Base-by-base conservation (phyloP, 1,140 invertebrate genomes). In the Oscheius sp. region DNA sequence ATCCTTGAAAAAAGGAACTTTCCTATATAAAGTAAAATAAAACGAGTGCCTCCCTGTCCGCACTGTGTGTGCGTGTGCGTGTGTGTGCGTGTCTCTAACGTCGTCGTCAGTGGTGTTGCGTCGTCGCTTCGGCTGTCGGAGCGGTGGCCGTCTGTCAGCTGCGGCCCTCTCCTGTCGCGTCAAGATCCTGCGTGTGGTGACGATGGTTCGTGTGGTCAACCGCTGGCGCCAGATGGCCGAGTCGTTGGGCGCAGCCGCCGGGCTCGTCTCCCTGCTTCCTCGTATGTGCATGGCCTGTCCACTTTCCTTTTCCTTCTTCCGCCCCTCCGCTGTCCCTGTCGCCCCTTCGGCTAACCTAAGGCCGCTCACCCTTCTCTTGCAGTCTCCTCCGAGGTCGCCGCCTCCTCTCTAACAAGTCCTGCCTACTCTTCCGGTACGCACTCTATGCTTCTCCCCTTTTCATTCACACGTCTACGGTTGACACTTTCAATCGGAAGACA, bases 161-260 rank as follows among this genome's bases (percentile, higher is more conserved):
- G 76, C 76, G 7, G 80, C 79, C 23, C 18, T 80, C 18, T 75
- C 81, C 2, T 73, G 68, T 15, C 52, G 82, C 2, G 68, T 82
- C n/a, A 77, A 79, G 26, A 68, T 82, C 26, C 79, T 81, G 29
- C 82, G 82, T 45, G 81, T 82, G 28, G 61, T 82, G 23, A 75
- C 84, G 42, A 73, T 79, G 71, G 80, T 82, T 1, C 74, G 79
- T 38, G 82, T 83, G 18, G 68, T 82, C 0, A 80, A 75, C 62
- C 78, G 80, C 28, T 77, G 73, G 73, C 71, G 70, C 36, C 35
- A 70, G 3, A 31, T 76, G 73, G 66, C 45, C 1, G 65, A 31
- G 26, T 31, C 49, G 34, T 38, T 74, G n/a, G 65, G 65, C 10
- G 70, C 70, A 1, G 66, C 63, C 1, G 58, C 72, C 26, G 10